phyloP scores from a whole-genome alignment of 1,140 invertebrate genomes.

The Penaeus indicus region DNA sequence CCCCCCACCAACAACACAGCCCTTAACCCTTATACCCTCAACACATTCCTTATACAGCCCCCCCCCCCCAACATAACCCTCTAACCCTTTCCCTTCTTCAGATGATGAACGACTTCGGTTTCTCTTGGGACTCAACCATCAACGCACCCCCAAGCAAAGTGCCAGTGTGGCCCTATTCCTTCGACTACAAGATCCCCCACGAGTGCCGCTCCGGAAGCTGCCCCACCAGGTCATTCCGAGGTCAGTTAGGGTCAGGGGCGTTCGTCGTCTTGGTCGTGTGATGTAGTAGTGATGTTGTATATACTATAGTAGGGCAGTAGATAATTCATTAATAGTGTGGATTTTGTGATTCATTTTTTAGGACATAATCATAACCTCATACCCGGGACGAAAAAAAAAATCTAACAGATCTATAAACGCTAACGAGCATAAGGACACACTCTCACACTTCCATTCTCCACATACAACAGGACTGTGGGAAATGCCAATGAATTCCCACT shows the following conservation, averaged over 20 bases:
- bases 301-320: too few relatives aligned
- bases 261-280: neutral
- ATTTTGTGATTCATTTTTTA: neutral
- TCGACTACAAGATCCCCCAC: constrained; percentile 92
- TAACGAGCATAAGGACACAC: neutral
- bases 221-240: constrained; percentile 90
- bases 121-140: constrained; percentile 92
- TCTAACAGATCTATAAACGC: too few relatives aligned
- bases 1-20: too few relatives aligned
- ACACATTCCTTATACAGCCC: neutral
- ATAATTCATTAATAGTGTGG: too few relatives aligned
- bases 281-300: neutral
- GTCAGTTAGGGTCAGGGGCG: constrained; percentile 70
- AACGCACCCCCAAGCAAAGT: constrained; percentile 84
- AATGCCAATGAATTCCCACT: constrained; percentile 92
- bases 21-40: too few relatives aligned
- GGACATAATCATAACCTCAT: neutral
- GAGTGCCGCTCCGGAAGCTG: constrained; percentile 93
- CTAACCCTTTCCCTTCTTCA: constrained; percentile 67
- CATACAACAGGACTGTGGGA: constrained; percentile 85
- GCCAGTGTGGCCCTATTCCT: constrained; percentile 95
- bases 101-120: constrained; percentile 91
- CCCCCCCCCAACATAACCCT: neutral
- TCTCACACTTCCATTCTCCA: neutral
- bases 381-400: neutral